Evolutionary conservation across 2,797 vertebrate genomes (phyloP).

Genomic region (Gymnoscopelus braueri): DNA sequence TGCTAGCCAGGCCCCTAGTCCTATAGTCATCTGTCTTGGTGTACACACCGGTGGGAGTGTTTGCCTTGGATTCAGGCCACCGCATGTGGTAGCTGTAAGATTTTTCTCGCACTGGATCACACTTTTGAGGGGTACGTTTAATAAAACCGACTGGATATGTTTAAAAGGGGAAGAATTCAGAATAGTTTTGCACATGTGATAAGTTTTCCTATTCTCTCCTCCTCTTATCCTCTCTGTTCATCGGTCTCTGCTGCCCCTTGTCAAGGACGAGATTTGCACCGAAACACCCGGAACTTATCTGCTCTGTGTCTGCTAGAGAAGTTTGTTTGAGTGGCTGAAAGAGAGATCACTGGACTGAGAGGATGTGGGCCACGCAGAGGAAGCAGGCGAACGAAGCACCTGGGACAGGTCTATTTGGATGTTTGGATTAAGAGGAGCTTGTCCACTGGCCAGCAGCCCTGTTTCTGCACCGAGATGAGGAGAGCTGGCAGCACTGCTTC

Average conservation of each 20-base stretch:
- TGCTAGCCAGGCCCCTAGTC: slow-evolving; percentile 82
- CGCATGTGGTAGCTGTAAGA: slow-evolving; percentile 89
- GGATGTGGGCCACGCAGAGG: slow-evolving; percentile 72
- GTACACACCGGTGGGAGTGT: slow-evolving; percentile 88
- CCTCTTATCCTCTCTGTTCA: slow-evolving; percentile 13
- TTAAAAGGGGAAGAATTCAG: slow-evolving; percentile 44
- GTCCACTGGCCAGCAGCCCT: slow-evolving; percentile 49
- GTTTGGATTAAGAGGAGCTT: slow-evolving; percentile 59
- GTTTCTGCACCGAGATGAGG: slow-evolving; percentile 47
- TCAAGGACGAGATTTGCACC: slow-evolving; percentile 48
- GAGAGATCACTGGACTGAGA: slow-evolving; percentile 59
- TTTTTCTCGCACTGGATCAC: slow-evolving; percentile 76
- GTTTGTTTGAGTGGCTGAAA: slow-evolving; percentile 54
- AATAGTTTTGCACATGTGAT: slow-evolving; percentile 69
- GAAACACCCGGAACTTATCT: slow-evolving; percentile 36
- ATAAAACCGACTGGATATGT: slow-evolving; percentile 73
- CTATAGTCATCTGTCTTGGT: slow-evolving; percentile 86
- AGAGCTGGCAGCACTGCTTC: slow-evolving; percentile 34
- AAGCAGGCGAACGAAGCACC: slow-evolving; percentile 66
- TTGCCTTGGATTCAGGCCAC: slow-evolving; percentile 91
- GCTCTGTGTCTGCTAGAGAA: slow-evolving; percentile 56
- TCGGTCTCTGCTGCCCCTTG: slow-evolving; percentile 26
- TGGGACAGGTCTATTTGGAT: slow-evolving; percentile 69
- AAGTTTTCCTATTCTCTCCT: slow-evolving; percentile 39
- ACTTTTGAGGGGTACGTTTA: slow-evolving; percentile 82